Conservation (phyloP, 2,888 invertebrate species). For the Melanostoma scalare region DNA sequence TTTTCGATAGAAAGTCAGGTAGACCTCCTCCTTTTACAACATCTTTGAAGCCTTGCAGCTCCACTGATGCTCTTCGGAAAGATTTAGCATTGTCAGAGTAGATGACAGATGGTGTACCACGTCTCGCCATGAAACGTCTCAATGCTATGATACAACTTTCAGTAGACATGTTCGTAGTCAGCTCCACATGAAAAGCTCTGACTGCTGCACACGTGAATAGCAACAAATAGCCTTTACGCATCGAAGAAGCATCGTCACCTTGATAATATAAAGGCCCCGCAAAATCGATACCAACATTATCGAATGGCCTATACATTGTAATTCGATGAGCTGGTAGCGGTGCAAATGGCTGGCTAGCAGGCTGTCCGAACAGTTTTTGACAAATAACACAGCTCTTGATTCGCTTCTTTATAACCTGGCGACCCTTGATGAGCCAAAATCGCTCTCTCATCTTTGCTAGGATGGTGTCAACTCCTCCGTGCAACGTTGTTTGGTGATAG, state of each 20-base stretch:
- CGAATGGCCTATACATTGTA: constrained; percentile 4
- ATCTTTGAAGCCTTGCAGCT: constrained; percentile 23
- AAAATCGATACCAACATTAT: constrained; percentile 20
- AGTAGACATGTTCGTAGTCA: constrained; percentile 6
- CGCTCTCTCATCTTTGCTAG: constrained; percentile 32
- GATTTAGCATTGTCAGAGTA: constrained; percentile 41
- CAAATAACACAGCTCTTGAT: constrained; percentile 26
- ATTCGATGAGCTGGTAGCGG: constrained; percentile 20
- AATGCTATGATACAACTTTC: constrained; percentile 35
- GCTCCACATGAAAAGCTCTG: constrained; percentile 16
- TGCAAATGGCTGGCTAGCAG: constrained; percentile 30
- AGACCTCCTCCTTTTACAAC: constrained; percentile 14
- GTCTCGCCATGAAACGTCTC: constrained; percentile 37
- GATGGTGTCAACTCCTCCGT: constrained; percentile 29
- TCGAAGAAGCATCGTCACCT: constrained; percentile 9
- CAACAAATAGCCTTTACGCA: constrained; percentile 11
- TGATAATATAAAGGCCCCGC: constrained; percentile 11
- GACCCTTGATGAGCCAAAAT: constrained; percentile 40
- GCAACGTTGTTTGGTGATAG: constrained; percentile 18
- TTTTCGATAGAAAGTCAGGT: constrained; percentile 26
- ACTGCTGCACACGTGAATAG: constrained; percentile 15
- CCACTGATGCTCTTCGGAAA: constrained; percentile 42
- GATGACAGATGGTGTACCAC: constrained; percentile 25
- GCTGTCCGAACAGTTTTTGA: constrained; percentile 19
- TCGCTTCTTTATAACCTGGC: constrained; percentile 38